Evolutionary conservation across 2,888 invertebrate genomes (phyloP), one percentile per base, ranked within the genome.

Genomic region (Sminthurides aquaticus): DNA sequence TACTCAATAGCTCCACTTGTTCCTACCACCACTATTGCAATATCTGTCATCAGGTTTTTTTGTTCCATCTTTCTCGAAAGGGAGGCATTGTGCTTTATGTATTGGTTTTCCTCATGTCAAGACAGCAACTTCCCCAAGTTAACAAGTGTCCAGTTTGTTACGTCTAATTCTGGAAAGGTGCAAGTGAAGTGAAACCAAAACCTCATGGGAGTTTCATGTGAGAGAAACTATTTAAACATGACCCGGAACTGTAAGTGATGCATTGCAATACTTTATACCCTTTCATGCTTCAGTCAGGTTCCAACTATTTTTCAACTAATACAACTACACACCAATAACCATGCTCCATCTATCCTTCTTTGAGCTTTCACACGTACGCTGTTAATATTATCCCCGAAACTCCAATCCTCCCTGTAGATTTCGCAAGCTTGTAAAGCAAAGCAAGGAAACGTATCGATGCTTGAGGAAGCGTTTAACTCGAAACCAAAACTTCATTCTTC

Each of bases 201-300:
- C 57, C 57, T 57, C 57, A 57, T 57, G 57, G 57, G 57, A 57
- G 57, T 57, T 57, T 57, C 34, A 20, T 57, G 20, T 29, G 57
- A 57, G 57, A 27, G 11, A 52, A 52, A 22, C 52, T 52, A 52
- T 48, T 59, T 62, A 34, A 62, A 62, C 24, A 62, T 62, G 62
- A 62, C 62, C 62, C 62, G 62, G 25, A 62, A 62, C 48, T 62
- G 62, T 62, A 62, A 62, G 62, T 62, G 22, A 28, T 54, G 54
- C 57, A 57, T 57, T 3, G 2, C 20, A 28, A 28, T 27, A 56
- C 52, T 52, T 22, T 20, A 15, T 11, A 34, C 8, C 43, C 43
- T n/a, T n/a, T n/a, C n/a, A n/a, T n/a, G n/a, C n/a, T 52, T 52
- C 52, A 52, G 11, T 52, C 52, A 52, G 5, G 20, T 18, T 52